Evolutionary conservation across 2,797 vertebrate genomes (phyloP).

Genomic region (Squalus acanthias): DNA sequence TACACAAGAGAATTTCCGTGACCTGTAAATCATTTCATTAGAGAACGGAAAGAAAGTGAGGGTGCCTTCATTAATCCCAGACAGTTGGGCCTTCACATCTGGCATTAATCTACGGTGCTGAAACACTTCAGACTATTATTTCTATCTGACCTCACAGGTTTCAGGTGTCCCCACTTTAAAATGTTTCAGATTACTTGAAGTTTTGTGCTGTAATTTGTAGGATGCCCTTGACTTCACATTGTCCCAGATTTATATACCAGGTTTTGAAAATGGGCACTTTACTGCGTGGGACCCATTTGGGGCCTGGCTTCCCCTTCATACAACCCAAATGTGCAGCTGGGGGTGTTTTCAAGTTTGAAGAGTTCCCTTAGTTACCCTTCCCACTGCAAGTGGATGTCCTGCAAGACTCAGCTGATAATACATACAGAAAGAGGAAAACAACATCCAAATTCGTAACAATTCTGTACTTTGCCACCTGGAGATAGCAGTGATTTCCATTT

Average conservation of each 20-base stretch:
- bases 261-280: background rate
- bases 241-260: slow-evolving; percentile 39
- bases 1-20: too few species aligned
- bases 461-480: too few species aligned
- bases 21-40: too few species aligned
- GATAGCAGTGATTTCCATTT: too few species aligned
- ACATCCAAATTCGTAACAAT: background rate
- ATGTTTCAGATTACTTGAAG: slow-evolving; percentile 42
- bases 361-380: slow-evolving; percentile 52
- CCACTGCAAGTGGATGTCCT: slow-evolving; percentile 48
- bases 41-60: too few species aligned
- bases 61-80: too few species aligned
- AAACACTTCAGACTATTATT: slow-evolving; percentile 41
- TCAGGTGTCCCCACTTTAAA: slow-evolving; percentile 41
- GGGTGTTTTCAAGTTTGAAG: slow-evolving; percentile 39
- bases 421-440: slow-evolving; percentile 32
- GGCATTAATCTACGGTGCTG: slow-evolving; percentile 41
- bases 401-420: slow-evolving; percentile 44
- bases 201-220: slow-evolving; percentile 36
- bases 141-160: slow-evolving; percentile 37
- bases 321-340: background rate
- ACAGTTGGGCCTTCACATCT: slow-evolving; percentile 38
- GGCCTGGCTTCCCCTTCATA: slow-evolving; percentile 40
- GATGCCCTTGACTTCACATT: slow-evolving; percentile 28
- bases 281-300: background rate